Evolutionary conservation across 64 coral and sea anemone genomes (phyloP), one percentile per base, ranked within the genome.

Genomic region (Stichodactyla helianthus): DNA sequence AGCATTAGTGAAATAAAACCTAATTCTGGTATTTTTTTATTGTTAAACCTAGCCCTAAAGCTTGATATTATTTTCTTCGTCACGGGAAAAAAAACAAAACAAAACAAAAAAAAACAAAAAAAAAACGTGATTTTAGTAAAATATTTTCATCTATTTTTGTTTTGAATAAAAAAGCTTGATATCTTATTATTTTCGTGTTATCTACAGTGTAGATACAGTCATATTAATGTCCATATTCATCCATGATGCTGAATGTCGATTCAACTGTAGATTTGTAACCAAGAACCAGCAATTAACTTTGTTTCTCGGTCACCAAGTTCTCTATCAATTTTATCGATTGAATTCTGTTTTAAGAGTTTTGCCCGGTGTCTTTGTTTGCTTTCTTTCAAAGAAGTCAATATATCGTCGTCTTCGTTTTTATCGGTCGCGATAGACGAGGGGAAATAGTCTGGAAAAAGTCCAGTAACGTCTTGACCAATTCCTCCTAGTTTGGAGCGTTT

Each of bases 261-360:
- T 84, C 83, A 84, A 15, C 83, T 84, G 25, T 84, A 84, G 17
- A 84, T 84, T 25, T 84, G 54, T 26, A 84, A 22, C 83, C 83
- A 84, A 15, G 83, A 84, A 4, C 59, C 83, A 13, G 83, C 83
- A 11, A 84, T 84, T 4, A 84, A 23, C 27, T 84, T 84, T 0
- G 83, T 84, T 60, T 84, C 83, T 22, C 83, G 19, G 23, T 84
- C 83, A 8, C 83, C 83, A 7, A 84, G 83, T 62, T 84, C 83
- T 15, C 83, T 22, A 16, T 84, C 83, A n/a, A 84, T 84, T 31
- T 84, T 84, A 22, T 84, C 83, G 2, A 84, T 84, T 7, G 83
- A 84, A 31, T 57, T 59, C 25, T 84, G 83, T 16, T 84, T 84
- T 31, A 84, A 63, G 51, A 84, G 54, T 84, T 63, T 57, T 25